Evolutionary conservation across 2,113 vertebrate genomes (phyloP), one percentile per base, ranked within the genome.

Genomic region (Bubo scandiacus): DNA sequence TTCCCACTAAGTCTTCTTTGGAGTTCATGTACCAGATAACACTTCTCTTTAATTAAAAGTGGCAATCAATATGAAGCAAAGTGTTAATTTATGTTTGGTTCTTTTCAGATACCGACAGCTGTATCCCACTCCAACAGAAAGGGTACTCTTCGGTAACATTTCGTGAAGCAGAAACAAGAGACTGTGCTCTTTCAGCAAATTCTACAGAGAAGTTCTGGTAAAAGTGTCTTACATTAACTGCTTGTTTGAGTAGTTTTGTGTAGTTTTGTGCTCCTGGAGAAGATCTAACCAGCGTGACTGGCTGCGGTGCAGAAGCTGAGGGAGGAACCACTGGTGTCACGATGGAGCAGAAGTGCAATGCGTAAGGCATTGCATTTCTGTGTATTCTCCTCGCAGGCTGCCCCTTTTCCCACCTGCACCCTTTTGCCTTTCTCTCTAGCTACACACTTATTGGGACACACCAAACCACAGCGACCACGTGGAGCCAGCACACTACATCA

Each of bases 401-500:
- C 12, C 19, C 58, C 38, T 81, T 47, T 17, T 29, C n/a, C 45
- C 65, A 43, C 2, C 23, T 16, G n/a, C 40, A 9, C 12, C 18
- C 7, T 65, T 59, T 26, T 54, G 9, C n/a, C 29, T 67, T 45
- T 74, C 52, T 23, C 23, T n/a, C 27, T 52, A n/a, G 36, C 17
- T 70, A 19, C 40, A 49, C 9, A 16, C 10, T 12, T 34, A 34
- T 27, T 8, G 4, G 12, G 27, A 5, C 2, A 4, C 66, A n/a
- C 8, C 38, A 13, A 79, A 43, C 34, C 26, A 36, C 26, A 25
- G 84, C 0, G 0, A 18, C 9, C 14, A 16, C 0, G 0, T 61
- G 49, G 49, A 58, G n/a, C 42, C 0, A 0, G 51, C 27, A 51
- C 1, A 0, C 1, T 5, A 2, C 26, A 10, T 8, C 66, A 5